Base-by-base conservation (phyloP, 2,113 vertebrate species). In the Perccottus glenii region DNA sequence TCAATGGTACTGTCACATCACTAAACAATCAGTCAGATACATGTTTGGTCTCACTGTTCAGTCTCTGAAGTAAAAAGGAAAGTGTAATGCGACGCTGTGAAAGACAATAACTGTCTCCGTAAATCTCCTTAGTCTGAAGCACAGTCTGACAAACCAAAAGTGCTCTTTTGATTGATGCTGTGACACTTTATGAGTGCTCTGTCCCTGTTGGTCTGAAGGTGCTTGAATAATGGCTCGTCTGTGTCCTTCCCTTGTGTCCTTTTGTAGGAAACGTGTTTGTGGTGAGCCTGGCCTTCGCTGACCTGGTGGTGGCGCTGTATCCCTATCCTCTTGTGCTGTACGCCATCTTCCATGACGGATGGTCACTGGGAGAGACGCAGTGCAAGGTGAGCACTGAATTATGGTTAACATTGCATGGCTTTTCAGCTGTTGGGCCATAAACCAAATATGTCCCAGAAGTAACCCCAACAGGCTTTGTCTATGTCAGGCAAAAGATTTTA, bases 231-330 rank as follows among this genome's bases (percentile, higher is more conserved):
- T 7, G 12, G 14, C 33, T 70, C 49, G 8, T 32, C 5, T 2
- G 8, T 19, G 16, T 49, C 57, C 15, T 16, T 16, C 16, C 33
- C 2, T 11, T 6, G 5, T 55, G 12, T 33, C 14, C 40, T 55
- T 64, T 6, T 8, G 32, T 55, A 82, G 80, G 80, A 67, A 78
- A 82, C 5, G 75, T 78, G 5, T 82, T 82, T 38, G 80, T 82
- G 59, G 80, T 82, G 59, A 82, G 80, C 32, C 66, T 82, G 33
- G 75, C 80, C 63, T 82, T 82, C 2, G 80, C 80, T 43, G 80
- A 82, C 67, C 49, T 82, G 70, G 53, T 82, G 67, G 80, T 78
- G n/a, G 80, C 75, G 2, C 77, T 82, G 33, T 82, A 82, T 27
- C 80, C 80, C 9, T 82, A 82, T 51, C 80, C 80, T 44, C 33